Evolutionary conservation across 2,888 invertebrate genomes (phyloP).

Genomic region (Argyresthia goedartella): DNA sequence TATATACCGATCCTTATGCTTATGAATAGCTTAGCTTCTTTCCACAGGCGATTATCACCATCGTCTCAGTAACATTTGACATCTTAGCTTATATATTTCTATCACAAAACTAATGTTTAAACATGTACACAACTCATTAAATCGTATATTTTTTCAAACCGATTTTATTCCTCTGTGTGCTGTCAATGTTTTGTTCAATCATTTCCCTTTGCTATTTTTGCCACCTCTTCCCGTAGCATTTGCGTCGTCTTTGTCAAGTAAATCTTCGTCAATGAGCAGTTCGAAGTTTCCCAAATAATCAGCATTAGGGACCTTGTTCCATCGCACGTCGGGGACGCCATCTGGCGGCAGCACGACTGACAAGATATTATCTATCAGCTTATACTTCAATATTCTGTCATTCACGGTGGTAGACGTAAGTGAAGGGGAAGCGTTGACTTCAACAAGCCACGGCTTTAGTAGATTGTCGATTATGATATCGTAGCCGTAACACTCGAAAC

Average conservation of each 20-base stretch:
- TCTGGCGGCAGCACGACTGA: slow-evolving; percentile 91
- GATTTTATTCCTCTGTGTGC: no score
- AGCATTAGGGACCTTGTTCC: slow-evolving; percentile 84
- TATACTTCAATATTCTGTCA: slow-evolving; percentile 93
- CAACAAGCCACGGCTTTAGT: slow-evolving; percentile 94
- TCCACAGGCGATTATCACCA: no score
- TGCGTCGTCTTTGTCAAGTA: slow-evolving; percentile 75
- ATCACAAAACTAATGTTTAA: no score
- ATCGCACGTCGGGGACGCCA: slow-evolving; percentile 89
- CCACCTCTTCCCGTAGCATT: slow-evolving; percentile 18
- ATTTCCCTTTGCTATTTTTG: slow-evolving; percentile 24
- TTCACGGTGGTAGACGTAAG: slow-evolving; percentile 94
- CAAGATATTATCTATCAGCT: slow-evolving; percentile 92
- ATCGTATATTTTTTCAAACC: no score
- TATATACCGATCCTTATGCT: no score
- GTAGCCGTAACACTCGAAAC: slow-evolving; percentile 95
- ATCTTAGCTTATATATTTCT: no score
- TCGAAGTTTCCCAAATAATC: slow-evolving; percentile 89
- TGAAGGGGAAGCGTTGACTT: slow-evolving; percentile 97
- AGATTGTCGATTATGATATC: slow-evolving; percentile 96
- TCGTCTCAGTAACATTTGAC: no score
- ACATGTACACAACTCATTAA: no score
- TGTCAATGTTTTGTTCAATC: no score
- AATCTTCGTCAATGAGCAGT: slow-evolving; percentile 85
- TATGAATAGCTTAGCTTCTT: no score